phyloP scores from a whole-genome alignment of 1,140 invertebrate genomes.

The Rhizoglyphus robini region DNA sequence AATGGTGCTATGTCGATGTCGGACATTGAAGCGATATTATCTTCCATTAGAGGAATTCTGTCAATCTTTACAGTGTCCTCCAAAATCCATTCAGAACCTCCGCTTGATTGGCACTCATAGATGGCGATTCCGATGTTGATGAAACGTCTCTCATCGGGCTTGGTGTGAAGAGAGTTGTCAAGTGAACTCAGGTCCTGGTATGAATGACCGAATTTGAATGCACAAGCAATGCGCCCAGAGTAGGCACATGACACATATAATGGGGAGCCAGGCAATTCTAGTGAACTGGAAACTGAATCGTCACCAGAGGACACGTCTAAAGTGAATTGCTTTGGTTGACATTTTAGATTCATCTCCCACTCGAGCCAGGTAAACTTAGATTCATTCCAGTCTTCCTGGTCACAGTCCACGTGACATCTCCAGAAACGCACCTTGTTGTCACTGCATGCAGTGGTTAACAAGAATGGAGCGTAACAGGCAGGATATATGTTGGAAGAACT shows the following conservation, averaged over 20 bases:
- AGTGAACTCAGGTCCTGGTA: conserved; percentile 30
- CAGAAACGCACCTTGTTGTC: conserved; percentile 69
- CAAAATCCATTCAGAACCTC: conserved; percentile 92
- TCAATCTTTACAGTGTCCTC: conserved; percentile 87
- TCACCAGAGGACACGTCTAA: conserved; percentile 35
- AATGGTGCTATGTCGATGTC: conserved; percentile 67
- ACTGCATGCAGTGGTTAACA: conserved; percentile 80
- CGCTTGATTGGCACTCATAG: conserved; percentile 97
- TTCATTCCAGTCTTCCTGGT: conserved; percentile 26
- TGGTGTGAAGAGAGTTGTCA: conserved; percentile 54
- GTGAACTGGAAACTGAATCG: conserved; percentile 60
- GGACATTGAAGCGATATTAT: conserved; percentile 32
- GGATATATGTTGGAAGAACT: conserved; percentile 98
- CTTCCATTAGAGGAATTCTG: conserved; percentile 67
- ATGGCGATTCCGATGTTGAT: conserved; percentile 89
- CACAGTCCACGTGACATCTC: conserved; percentile 50
- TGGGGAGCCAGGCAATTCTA: conserved; percentile 61
- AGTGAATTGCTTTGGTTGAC: neutral
- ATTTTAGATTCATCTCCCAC: conserved; percentile 56
- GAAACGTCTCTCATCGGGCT: conserved; percentile 44
- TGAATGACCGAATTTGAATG: conserved; percentile 56
- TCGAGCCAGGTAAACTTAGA: conserved; percentile 60
- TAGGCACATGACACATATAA: conserved; percentile 91
- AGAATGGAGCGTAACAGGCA: conserved; percentile 90
- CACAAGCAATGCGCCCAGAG: conserved; percentile 87